Percentiles rank a stretch among this genome's conserved stretches.
phyloP scores from a whole-genome alignment of 2,113 vertebrate species.

The Ceyx melanurus region DNA sequence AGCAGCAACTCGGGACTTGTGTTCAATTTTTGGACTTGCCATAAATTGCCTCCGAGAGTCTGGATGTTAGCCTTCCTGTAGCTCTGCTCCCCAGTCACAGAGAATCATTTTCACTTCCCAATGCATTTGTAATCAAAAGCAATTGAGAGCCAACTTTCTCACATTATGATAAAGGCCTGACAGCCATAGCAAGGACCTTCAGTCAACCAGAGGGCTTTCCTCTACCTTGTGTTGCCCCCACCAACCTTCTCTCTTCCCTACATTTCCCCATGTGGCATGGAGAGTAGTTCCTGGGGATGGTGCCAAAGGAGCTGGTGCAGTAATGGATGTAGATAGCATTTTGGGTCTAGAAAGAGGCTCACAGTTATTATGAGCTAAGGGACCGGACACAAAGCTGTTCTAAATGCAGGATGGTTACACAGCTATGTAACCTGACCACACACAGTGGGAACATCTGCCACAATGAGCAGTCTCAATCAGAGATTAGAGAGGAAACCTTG shows the following conservation, averaged over 20 bases:
- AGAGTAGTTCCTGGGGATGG: background rate
- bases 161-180: background rate
- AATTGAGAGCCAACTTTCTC: background rate
- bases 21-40: background rate
- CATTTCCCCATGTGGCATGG: background rate
- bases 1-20: background rate
- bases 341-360: background rate
- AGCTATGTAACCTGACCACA: background rate
- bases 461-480: background rate
- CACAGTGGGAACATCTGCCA: background rate
- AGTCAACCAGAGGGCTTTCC: background rate
- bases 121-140: background rate
- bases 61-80: background rate
- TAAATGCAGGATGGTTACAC: background rate
- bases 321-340: background rate
- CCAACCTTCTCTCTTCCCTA: background rate
- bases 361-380: background rate
- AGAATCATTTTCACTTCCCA: background rate
- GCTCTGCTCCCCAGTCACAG: background rate
- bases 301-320: background rate
- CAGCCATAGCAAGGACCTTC: background rate
- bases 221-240: background rate
- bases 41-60: background rate
- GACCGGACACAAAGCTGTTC: background rate
- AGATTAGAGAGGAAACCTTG: background rate